Evolutionary conservation across 2,113 vertebrate species (phyloP).

Genomic region (Heteronetta atricapilla): DNA sequence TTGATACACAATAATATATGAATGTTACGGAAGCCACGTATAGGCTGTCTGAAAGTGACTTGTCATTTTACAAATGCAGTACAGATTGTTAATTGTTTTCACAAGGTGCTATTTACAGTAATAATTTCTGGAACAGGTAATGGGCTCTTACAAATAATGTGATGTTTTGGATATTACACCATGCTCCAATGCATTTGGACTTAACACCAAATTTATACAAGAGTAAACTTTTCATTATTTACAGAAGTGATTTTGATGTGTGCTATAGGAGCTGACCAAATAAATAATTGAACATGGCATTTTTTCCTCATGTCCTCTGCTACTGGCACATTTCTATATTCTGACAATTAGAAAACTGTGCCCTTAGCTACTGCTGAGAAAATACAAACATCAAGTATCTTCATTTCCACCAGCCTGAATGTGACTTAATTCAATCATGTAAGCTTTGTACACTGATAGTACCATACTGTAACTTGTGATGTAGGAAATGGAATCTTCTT

Average conservation of each 20-base stretch:
- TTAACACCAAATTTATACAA: slow-evolving; percentile 67
- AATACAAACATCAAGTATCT: background rate
- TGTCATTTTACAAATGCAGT: slow-evolving; percentile 38
- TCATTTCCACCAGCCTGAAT: background rate
- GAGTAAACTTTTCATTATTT: slow-evolving; percentile 65
- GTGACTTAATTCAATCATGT: slow-evolving; percentile 7
- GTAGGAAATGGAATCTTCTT: slow-evolving; percentile 5
- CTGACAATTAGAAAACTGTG: background rate
- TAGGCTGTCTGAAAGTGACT: slow-evolving; percentile 3
- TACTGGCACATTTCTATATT: background rate
- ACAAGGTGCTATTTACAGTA: slow-evolving; percentile 51
- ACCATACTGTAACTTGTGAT: slow-evolving; percentile 14
- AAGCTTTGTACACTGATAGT: background rate
- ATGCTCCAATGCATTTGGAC: slow-evolving; percentile 54
- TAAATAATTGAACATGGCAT: slow-evolving; percentile 47
- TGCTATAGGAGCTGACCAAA: slow-evolving; percentile 20
- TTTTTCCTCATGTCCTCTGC: background rate
- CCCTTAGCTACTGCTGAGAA: background rate
- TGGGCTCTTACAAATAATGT: slow-evolving; percentile 7
- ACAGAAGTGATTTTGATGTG: slow-evolving; percentile 47
- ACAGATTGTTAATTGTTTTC: slow-evolving; percentile 43
- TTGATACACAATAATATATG: slow-evolving; percentile 1
- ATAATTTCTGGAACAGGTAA: slow-evolving; percentile 45
- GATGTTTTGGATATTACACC: slow-evolving; percentile 37
- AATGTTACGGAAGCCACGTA: background rate